phyloP scores from a whole-genome alignment of 2,113 vertebrate species.

The Propithecus coquereli region DNA sequence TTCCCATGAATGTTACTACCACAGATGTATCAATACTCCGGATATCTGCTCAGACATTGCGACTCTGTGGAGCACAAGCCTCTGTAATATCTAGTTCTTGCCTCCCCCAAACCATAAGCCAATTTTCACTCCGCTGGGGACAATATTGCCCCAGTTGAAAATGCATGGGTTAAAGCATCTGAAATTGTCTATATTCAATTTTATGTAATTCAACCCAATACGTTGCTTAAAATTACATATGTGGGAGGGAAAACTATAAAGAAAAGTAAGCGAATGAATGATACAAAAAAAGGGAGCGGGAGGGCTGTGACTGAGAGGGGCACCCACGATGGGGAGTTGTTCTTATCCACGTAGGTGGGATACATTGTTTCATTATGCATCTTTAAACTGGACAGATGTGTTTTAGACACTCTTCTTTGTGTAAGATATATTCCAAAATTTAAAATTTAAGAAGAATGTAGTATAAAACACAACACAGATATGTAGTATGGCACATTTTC shows the following conservation, averaged over 20 bases:
- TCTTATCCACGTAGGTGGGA: background rate
- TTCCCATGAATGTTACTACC: background rate
- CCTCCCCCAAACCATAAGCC: too few species aligned
- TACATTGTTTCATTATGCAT: background rate
- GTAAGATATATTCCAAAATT: background rate
- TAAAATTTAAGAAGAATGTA: background rate
- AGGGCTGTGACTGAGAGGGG: background rate
- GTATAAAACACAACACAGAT: background rate
- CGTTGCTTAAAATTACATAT: background rate
- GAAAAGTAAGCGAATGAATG: background rate
- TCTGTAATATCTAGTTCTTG: background rate
- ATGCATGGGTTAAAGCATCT: background rate
- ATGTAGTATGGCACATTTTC: background rate
- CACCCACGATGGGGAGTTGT: rapidly evolving
- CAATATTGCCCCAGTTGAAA: background rate
- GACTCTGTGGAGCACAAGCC: background rate
- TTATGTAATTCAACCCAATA: background rate
- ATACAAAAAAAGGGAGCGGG: background rate
- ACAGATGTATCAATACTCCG: background rate
- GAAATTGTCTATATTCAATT: background rate
- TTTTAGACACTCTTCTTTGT: background rate
- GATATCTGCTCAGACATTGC: background rate
- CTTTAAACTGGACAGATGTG: background rate
- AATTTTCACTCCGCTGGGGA: background rate
- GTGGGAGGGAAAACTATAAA: background rate